Percentiles rank a stretch among this genome's conserved stretches.
These are phyloP conservation scores for Henricia sp. DNA, from an alignment of 53 echinoderm and acorn worm genomes.

Conservation along the genomic window DNA sequence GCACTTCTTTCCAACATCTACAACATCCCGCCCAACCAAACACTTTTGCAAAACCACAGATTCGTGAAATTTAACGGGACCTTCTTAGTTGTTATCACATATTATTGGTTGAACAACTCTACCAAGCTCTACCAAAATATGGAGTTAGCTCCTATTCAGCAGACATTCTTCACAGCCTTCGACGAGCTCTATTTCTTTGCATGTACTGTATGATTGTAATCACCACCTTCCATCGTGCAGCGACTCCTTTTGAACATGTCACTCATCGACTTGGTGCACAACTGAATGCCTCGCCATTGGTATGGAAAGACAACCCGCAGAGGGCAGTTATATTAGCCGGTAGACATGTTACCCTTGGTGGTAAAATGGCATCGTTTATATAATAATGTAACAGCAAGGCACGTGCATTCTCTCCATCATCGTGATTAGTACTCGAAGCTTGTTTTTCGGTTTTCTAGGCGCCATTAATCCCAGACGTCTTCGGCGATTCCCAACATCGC, in stretches of 20 bases:
- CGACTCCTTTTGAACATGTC: not conserved
- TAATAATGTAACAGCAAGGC: not conserved
- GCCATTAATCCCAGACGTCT: too few species aligned
- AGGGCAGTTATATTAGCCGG: not conserved
- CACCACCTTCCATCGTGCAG: not conserved
- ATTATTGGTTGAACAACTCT: too few species aligned
- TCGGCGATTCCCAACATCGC: too few species aligned
- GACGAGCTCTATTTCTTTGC: too few species aligned
- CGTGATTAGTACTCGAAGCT: too few species aligned
- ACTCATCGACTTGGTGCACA: not conserved
- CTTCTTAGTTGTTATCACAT: too few species aligned
- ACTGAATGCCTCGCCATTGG: not conserved
- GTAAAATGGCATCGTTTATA: not conserved
- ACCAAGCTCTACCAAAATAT: too few species aligned
- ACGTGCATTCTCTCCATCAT: not conserved
- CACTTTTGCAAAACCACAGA: not conserved
- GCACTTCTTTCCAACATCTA: not conserved
- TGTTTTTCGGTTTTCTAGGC: not conserved
- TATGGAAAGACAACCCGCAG: conserved; percentile 4
- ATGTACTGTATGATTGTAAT: too few species aligned
- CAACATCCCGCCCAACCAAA: not conserved
- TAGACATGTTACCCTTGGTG: not conserved
- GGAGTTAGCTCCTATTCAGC: too few species aligned
- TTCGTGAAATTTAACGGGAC: not conserved
- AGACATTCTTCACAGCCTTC: not conserved